Base-by-base conservation (phyloP, 2,113 vertebrate species). In the Xenus cinereus region DNA sequence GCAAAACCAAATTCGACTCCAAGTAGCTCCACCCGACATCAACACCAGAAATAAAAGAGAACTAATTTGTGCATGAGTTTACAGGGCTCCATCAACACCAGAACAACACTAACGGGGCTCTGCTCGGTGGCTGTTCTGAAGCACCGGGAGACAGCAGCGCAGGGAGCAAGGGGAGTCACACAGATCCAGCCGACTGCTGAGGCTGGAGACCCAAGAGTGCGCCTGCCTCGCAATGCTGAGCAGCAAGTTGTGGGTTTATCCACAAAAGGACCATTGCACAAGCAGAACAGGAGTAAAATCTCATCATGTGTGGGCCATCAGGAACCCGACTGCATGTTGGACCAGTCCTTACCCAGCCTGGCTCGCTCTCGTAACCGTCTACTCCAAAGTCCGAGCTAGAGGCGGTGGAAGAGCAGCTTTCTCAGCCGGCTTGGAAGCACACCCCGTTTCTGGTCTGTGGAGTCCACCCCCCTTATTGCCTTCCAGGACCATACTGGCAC, bases 51-150 rank as follows among this genome's bases (percentile, higher is more conserved):
- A 95, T 93, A 95, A 96, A 89, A 96, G 87, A 57, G 74, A 93
- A 89, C 78, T 96, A 95, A 96, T 96, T 89, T 95, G 89, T 82
- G 87, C 78, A 77, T 6, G 89, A 92, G 87, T 95, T 96, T 95
- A 94, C 74, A 95, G 93, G 71, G 89, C 86, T 96, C 97, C 86
- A 84, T 87, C 94, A 96, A 72, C 89, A 63, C 69, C 4, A n/a
- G 50, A 10, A 78, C 73, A 87, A 26, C 81, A 53, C 81, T 30
- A 69, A 63, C 63, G 71, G 84, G 86, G 73, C 73, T 60, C 56
- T 17, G 14, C 50, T 54, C 26, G 0, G 90, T 77, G 96, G 95
- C 84, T 18, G 79, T 56, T 93, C 79, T 82, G 80, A 87, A 74
- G 92, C 0, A 2, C 81, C 3, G 37, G 76, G 84, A 95, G 77